Evolutionary conservation across 1,140 invertebrate species (phyloP), one percentile per base, ranked within the genome.

Genomic region (Sesamia nonagrioides): DNA sequence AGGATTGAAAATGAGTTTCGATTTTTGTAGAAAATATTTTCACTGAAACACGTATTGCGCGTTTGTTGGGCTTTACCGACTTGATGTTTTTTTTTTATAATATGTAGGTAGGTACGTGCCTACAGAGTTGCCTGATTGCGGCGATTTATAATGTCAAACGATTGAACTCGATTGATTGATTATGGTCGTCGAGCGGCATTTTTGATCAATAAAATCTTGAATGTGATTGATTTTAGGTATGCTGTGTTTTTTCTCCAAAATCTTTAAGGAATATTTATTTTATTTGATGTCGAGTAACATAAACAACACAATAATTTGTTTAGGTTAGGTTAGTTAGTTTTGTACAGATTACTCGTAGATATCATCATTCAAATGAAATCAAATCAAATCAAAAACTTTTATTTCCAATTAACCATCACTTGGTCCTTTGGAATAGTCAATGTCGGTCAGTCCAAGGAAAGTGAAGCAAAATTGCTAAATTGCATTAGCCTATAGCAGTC

Each of bases 71-170:
- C 45, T 50, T 50, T n/a, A n/a, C 13, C 15, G 45, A n/a, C 15
- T n/a, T 50, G 45, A 50, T 50, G 15, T 50, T 50, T 45, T 50
- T 50, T 27, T 27, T 27, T 40, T 50, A n/a, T 50, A n/a, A 50
- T n/a, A n/a, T 50, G n/a, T 50, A 50, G 45, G n/a, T n/a, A n/a
- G n/a, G n/a, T n/a, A 4, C 0, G 27, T 27, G 45, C 45, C 15
- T n/a, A n/a, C 45, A 50, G 45, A 50, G 6, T 40, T 50, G 45
- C 1, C n/a, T 50, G 45, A 50, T 50, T 50, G 13, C 45, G 11
- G 4, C 45, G 45, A 50, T 50, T 50, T 50, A 50, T 50, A 50
- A 50, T 50, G 45, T 50, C 45, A 50, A 50, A 50, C 45, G 45
- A 50, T 50, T 50, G 45, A 50, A 50, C 45, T 50, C 45, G 45